Conservation (phyloP, 2,888 invertebrate genomes). For the Pheosia tremula region DNA sequence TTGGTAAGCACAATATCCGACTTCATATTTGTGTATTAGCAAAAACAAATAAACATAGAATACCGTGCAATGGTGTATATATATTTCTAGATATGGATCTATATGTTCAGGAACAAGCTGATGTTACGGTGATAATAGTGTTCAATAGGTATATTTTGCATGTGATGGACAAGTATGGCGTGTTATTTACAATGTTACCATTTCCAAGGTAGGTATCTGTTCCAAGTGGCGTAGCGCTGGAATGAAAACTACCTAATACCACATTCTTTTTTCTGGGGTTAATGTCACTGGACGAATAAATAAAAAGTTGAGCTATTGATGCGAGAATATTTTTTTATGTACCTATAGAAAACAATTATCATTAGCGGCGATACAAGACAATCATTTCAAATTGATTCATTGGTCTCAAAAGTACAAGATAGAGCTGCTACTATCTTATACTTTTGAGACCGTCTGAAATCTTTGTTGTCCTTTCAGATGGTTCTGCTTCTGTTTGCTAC, state of each 20-base stretch:
- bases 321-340: no score
- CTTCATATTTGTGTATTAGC: conserved; percentile 19
- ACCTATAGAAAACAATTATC: no score
- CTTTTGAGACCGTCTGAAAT: not conserved
- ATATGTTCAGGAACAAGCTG: conserved; percentile 27
- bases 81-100: conserved; percentile 55
- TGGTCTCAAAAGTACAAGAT: no score
- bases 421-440: no score
- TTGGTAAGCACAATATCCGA: conserved; percentile 8
- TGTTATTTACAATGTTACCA: not conserved
- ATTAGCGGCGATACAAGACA: no score
- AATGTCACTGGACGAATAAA: no score
- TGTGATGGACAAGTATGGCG: not conserved
- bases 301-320: no score
- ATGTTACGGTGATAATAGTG: conserved; percentile 1
- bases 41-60: conserved; percentile 21
- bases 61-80: conserved; percentile 34
- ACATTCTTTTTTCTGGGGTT: no score
- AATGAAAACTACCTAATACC: no score
- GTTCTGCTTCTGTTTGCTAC: no score
- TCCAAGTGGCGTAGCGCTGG: not conserved
- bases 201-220: not conserved
- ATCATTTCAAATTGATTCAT: no score
- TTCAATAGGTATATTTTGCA: not conserved
- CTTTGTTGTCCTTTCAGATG: not conserved